Evolutionary conservation across 64 coral and sea anemone genomes (phyloP), one percentile per base, ranked within the genome.

Genomic region (Montipora cactus): DNA sequence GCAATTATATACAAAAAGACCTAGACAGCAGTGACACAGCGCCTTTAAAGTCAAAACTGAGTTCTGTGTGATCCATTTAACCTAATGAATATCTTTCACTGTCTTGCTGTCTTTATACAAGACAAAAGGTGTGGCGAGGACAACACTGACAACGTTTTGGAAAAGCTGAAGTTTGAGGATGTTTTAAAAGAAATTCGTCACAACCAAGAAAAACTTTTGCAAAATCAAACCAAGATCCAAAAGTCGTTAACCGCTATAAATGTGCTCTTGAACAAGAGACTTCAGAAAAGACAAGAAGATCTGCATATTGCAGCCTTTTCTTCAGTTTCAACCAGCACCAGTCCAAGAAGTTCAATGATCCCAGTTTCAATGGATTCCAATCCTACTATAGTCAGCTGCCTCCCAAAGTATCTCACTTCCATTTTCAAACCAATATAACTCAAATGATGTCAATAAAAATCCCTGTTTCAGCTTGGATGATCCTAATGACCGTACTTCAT

Each of bases 1-100:
- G 67, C 67, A 71, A 71, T 71, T 19, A 71, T 71, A 71, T 71
- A 71, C 10, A 71, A 71, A 71, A 71, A 71, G 67, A 16, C 67
- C 20, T 71, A 71, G 67, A 71, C 67, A 11, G 67, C 67, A 11
- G 53, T 57, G 53, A 57, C 53, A 57, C 53, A 57, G 11, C 53
- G 7, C 53, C 53, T 57, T n/a, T 68, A 68, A 16, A 68, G 72
- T 21, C 7, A 75, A 75, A 23, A 22, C 3, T 57, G 21, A 21
- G 28, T 12, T 25, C 21, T 75, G 72, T 10, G 72, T 75, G 72
- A 25, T 37, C 72, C 72, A 75, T 75, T 75, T 57, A 57, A 75
- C 23, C 72, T 75, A 75, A 21, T 23, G 19, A 75, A 75, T 9
- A 75, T 37, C 23, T 75, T 23, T 21, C 4, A 23, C 72, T 37